Evolutionary conservation across 2,888 invertebrate genomes (phyloP).

Genomic region (Melieria picta): DNA sequence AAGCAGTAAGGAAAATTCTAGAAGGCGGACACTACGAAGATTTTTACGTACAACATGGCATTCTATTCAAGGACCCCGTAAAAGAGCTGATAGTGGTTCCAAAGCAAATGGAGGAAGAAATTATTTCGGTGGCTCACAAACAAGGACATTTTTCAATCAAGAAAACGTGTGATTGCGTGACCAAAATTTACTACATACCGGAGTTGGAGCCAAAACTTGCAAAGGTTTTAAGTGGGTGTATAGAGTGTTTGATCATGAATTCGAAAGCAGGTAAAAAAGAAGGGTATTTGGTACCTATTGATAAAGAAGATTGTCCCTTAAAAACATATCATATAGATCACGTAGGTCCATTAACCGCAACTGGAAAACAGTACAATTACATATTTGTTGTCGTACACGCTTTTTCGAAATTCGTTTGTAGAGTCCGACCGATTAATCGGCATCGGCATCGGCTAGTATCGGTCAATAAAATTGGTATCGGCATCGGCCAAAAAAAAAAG

Average conservation of each 20-base stretch:
- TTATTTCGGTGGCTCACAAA: constrained; percentile 56
- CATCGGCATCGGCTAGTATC: too few species aligned
- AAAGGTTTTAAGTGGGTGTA: constrained; percentile 34
- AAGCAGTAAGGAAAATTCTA: constrained; percentile 23
- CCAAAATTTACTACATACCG: constrained; percentile 36
- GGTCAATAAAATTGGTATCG: too few species aligned
- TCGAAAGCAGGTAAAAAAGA: too few species aligned
- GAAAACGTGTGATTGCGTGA: constrained; percentile 47
- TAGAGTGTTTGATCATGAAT: constrained; percentile 27
- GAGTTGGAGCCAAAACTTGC: constrained; percentile 31
- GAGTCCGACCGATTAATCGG: too few species aligned
- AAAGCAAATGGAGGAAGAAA: constrained; percentile 48
- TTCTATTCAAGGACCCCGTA: constrained; percentile 31
- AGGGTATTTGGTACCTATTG: too few species aligned
- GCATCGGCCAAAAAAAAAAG: too few species aligned
- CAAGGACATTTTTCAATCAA: constrained; percentile 56
- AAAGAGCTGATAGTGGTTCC: constrained; percentile 31
- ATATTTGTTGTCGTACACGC: too few species aligned
- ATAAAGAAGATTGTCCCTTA: too few species aligned
- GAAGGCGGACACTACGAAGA: constrained; percentile 27
- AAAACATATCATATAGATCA: too few species aligned
- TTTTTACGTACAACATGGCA: constrained; percentile 20
- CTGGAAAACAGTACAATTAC: too few species aligned
- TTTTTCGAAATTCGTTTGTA: too few species aligned
- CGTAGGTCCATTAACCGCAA: too few species aligned